Base-by-base conservation (phyloP, 2,113 vertebrate species). In the Silurus glanis region DNA sequence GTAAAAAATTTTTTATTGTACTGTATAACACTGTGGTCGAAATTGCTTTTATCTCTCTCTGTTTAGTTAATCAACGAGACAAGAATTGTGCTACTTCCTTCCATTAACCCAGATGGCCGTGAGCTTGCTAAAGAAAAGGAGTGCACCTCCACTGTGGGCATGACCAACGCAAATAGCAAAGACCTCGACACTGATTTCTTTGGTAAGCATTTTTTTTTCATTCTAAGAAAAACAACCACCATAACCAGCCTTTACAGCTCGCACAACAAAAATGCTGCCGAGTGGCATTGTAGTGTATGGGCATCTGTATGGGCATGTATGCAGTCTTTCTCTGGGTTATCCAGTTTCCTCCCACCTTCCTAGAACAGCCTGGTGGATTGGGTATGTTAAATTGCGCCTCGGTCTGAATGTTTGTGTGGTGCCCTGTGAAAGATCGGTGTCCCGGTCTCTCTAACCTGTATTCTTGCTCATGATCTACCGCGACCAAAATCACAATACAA, bases 121-220 rank as follows among this genome's bases (percentile, higher is more conserved):
- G 97, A 98, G 88, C 84, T 93, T 66, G 97, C 98, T 0, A 93
- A 94, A 80, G 97, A 98, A 92, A 96, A 94, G 66, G 95, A 97
- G 89, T 99, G 98, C 91, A 92, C 91, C 0, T 99, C 97, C 0
- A 95, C 90, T 51, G 90, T 80, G 2, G 98, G 98, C 72, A 91
- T 93, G 83, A 92, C 91, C 66, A 99, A 99, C 0, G 92, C 94
- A 55, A 94, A 90, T 0, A 95, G 94, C 90, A 98, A 94, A 90
- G 98, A 99, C 64, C 94, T 99, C 91, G 97, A 99, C 93, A 96
- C 93, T 0, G 97, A 99, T 90, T 99, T 99, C 90, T 95, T 96
- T 91, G 96, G 98, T 99, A 92, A 95, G 94, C 66, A 53, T 64
- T n/a, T 53, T 6, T 71, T 16, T 17, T 75, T 8, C 0, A 51